phyloP scores from a whole-genome alignment of 2,797 vertebrate species.

The Salmo trutta region DNA sequence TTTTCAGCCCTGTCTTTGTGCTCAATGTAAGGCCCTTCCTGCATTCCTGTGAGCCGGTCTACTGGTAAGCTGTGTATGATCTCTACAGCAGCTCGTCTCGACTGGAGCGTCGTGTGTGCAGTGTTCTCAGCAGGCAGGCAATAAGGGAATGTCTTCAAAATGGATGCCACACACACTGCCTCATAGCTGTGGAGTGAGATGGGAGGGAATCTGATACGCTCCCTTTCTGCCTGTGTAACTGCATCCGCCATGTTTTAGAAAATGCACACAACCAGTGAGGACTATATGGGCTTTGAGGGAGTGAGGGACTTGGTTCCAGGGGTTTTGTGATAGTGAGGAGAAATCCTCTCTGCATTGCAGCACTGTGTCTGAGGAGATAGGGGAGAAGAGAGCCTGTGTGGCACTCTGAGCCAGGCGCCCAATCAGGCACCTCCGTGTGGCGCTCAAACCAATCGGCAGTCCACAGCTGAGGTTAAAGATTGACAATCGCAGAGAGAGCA shows the following conservation, averaged over 20 bases:
- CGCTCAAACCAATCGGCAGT: conserved; percentile 85
- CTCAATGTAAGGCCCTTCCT: conserved; percentile 49
- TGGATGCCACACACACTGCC: conserved; percentile 62
- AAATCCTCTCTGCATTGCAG: conserved; percentile 96
- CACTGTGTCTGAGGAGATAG: conserved; percentile 85
- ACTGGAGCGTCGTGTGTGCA: conserved; percentile 52
- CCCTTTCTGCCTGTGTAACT: conserved; percentile 44
- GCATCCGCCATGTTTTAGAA: conserved; percentile 45
- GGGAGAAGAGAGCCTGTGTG: conserved; percentile 83
- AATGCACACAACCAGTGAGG: conserved; percentile 30
- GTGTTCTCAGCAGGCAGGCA: conserved; percentile 47
- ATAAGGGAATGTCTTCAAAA: conserved; percentile 67
- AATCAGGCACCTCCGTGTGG: conserved; percentile 81
- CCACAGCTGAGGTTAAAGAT: conserved; percentile 91
- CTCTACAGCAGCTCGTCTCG: conserved; percentile 40
- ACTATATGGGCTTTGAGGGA: conserved; percentile 40
- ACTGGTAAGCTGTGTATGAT: conserved; percentile 62
- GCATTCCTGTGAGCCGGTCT: conserved; percentile 57
- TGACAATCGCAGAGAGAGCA: conserved; percentile 89
- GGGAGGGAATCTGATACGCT: conserved; percentile 63
- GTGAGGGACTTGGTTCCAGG: conserved; percentile 46
- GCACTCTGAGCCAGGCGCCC: conserved; percentile 77
- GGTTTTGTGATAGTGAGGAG: conserved; percentile 59
- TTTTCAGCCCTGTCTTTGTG: conserved; percentile 59
- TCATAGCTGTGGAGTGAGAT: conserved; percentile 40